phyloP scores from a whole-genome alignment of 2,113 vertebrate species.

The Chlamydotis undulata region DNA sequence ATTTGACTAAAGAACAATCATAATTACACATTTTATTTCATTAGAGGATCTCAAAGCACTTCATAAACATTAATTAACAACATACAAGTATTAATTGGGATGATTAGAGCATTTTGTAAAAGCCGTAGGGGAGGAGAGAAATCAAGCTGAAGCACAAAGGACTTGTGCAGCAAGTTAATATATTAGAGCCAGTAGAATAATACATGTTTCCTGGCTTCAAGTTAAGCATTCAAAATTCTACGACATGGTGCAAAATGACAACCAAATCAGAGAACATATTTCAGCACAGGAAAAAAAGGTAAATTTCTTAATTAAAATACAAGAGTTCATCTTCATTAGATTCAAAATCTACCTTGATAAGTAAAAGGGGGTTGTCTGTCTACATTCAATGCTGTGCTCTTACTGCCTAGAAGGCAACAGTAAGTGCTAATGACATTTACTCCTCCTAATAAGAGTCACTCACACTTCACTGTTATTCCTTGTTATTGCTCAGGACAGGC shows the following conservation, averaged over 20 bases:
- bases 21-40: constrained; percentile 48
- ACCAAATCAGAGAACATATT: neutral
- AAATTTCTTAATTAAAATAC: constrained; percentile 70
- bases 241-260: constrained; percentile 1
- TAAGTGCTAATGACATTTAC: constrained; percentile 78
- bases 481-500: constrained; percentile 77
- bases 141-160: constrained; percentile 33
- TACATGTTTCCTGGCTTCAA: neutral
- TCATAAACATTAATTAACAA: constrained; percentile 52
- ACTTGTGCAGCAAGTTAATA: constrained; percentile 8
- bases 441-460: constrained; percentile 76
- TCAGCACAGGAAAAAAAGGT: neutral
- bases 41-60: constrained; percentile 50
- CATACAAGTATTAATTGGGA: constrained; percentile 42
- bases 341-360: constrained; percentile 43
- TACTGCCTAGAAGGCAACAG: constrained; percentile 65
- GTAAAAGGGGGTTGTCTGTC: constrained; percentile 23
- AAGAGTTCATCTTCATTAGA: constrained; percentile 36
- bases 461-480: constrained; percentile 74
- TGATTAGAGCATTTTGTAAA: constrained; percentile 49
- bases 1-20: constrained; percentile 27
- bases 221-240: constrained; percentile 5
- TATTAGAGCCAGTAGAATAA: constrained; percentile 5
- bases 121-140: constrained; percentile 5
- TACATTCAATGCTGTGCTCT: constrained; percentile 44